Percentiles rank a stretch among this genome's conserved stretches.
phyloP scores from a whole-genome alignment of 2,797 vertebrate genomes.

The Hippopotamyrus pictus region DNA sequence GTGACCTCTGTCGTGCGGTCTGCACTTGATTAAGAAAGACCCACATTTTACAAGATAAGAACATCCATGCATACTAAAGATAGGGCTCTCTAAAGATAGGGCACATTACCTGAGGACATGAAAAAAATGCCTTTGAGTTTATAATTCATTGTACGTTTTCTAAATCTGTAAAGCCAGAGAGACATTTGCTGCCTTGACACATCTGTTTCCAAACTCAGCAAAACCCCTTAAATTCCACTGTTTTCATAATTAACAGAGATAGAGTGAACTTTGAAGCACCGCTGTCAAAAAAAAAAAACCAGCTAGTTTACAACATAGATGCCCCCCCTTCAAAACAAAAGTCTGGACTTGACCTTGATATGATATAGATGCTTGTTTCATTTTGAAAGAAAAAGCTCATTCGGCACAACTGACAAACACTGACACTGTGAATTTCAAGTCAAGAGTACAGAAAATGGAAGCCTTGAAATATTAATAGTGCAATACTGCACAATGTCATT shows the following conservation, averaged over 20 bases:
- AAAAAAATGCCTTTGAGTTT: not conserved
- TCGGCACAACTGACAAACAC: not conserved
- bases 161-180: not conserved
- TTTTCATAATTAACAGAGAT: not conserved
- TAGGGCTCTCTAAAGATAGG: not conserved
- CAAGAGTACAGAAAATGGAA: not conserved
- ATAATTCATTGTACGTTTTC: not conserved
- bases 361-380: not conserved
- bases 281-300: not conserved
- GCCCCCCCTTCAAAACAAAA: not conserved
- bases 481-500: not conserved
- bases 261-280: not conserved
- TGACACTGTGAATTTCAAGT: not conserved
- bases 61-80: not conserved
- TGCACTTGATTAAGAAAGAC: not conserved
- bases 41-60: not conserved
- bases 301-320: not conserved
- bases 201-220: not conserved
- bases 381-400: not conserved
- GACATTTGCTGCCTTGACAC: not conserved
- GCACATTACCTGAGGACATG: not conserved
- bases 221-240: not conserved
- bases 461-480: not conserved
- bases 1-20: not conserved
- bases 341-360: not conserved